phyloP scores from a whole-genome alignment of 2,888 invertebrate genomes.

The Dynastes grantii region DNA sequence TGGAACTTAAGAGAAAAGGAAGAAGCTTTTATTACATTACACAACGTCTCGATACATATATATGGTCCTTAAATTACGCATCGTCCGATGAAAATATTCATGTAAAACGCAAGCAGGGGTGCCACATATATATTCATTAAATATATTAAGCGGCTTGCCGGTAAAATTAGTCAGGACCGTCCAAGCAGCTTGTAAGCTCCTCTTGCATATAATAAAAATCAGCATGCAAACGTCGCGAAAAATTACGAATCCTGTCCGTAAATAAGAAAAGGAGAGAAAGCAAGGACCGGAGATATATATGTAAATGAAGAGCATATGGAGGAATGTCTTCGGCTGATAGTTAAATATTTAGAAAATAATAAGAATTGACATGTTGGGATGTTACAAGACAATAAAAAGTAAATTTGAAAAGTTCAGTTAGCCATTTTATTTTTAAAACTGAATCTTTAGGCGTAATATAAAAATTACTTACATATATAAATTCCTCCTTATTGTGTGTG shows the following conservation, averaged over 20 bases:
- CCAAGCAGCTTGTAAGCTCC: conserved; percentile 22
- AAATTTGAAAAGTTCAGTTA: too few relatives aligned
- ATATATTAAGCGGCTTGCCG: conserved; percentile 21
- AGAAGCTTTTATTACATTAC: background rate
- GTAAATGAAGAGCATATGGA: too few relatives aligned
- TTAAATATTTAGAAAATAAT: too few relatives aligned
- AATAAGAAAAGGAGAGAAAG: conserved; percentile 64
- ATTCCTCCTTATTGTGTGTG: too few relatives aligned
- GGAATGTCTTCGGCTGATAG: too few relatives aligned
- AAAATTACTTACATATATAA: too few relatives aligned
- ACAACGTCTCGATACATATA: background rate
- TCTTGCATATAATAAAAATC: conserved; percentile 29
- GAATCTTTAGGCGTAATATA: too few relatives aligned
- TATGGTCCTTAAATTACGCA: background rate
- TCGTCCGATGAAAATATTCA: background rate
- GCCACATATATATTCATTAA: conserved; percentile 31
- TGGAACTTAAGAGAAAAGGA: background rate
- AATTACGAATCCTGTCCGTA: conserved; percentile 64
- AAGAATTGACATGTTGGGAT: too few relatives aligned
- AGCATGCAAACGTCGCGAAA: conserved; percentile 47
- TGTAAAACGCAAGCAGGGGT: conserved; percentile 6
- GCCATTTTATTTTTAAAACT: too few relatives aligned
- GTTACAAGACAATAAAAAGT: too few relatives aligned
- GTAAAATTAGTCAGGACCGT: conserved; percentile 36
- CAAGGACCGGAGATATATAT: too few relatives aligned